Conservation (phyloP, 2,888 invertebrate species). For the Sarcophaga rosellei region DNA sequence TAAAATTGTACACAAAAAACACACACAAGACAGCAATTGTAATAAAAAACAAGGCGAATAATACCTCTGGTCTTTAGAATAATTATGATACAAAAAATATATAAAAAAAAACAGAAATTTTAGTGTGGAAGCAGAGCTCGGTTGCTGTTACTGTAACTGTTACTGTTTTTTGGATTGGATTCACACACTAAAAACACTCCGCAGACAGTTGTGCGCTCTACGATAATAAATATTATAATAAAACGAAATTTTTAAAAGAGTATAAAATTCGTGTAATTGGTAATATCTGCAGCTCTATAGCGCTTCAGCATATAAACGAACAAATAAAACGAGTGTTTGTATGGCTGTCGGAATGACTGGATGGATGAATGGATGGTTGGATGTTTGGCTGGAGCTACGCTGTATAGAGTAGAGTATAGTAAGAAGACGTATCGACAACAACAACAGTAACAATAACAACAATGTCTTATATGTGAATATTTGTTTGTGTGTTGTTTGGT, state of each 20-base stretch:
- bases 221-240: slow-evolving; percentile 82
- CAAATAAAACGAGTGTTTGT: slow-evolving; percentile 66
- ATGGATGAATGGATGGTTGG: slow-evolving; percentile 46
- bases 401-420: slow-evolving; percentile 26
- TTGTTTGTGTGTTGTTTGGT: background rate
- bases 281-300: slow-evolving; percentile 70
- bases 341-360: slow-evolving; percentile 52
- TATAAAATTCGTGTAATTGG: slow-evolving; percentile 82
- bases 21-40: background rate
- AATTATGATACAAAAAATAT: background rate
- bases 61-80: background rate
- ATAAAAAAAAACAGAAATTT: background rate
- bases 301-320: slow-evolving; percentile 64
- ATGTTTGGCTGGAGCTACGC: slow-evolving; percentile 71
- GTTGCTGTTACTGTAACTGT: slow-evolving; percentile 59
- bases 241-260: slow-evolving; percentile 82
- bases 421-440: background rate
- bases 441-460: slow-evolving; percentile 30
- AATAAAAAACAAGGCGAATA: background rate
- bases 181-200: slow-evolving; percentile 73
- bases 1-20: background rate
- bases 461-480: background rate
- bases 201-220: slow-evolving; percentile 81
- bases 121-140: slow-evolving; percentile 52
- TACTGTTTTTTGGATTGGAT: slow-evolving; percentile 57